Evolutionary conservation across 2,113 vertebrate genomes (phyloP), one percentile per base, ranked within the genome.

Genomic region (Pipa parva): DNA sequence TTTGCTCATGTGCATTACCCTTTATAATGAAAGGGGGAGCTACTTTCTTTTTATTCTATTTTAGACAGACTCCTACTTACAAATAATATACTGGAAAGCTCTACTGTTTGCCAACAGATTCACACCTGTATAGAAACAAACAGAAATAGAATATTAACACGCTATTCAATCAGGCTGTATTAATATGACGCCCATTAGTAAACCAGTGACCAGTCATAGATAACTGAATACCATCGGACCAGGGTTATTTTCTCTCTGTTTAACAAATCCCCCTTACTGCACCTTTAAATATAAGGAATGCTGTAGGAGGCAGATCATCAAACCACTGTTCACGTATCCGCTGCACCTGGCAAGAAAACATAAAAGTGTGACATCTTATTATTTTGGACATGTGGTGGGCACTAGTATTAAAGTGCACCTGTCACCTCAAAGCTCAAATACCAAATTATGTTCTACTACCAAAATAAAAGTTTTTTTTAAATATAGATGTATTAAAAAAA

Each of bases 281-380:
- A 89, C 97, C 97, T 92, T 98, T 98, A 62, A 99, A 96, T 74
- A 99, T 99, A 46, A 99, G 90, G 79, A 97, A 93, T 0, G 95
- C 88, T 1, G 97, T 99, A 54, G 89, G 86, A 18, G 95, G 95
- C 25, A 98, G 92, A 51, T 98, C 95, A 66, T 99, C 95, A 72
- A 99, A 98, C 97, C 95, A 98, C 73, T 98, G 88, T 55, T 98
- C 93, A 0, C 93, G 83, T 63, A 90, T 97, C 26, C 85, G 90
- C 48, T 96, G 91, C 0, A 92, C 89, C 96, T 90, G 79, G 0
- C 0, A 0, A 11, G 62, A 46, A 67, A 1, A 21, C 8, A 63
- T 11, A 39, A 28, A 13, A 50, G 20, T 21, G 22, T 13, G 24
- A 26, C 29, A 31, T 31, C 29, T 31, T 31, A 31, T 31, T 6